Evolutionary conservation across 2,888 invertebrate species (phyloP), one percentile per base, ranked within the genome.

Genomic region (Caenorhabditis angaria): DNA sequence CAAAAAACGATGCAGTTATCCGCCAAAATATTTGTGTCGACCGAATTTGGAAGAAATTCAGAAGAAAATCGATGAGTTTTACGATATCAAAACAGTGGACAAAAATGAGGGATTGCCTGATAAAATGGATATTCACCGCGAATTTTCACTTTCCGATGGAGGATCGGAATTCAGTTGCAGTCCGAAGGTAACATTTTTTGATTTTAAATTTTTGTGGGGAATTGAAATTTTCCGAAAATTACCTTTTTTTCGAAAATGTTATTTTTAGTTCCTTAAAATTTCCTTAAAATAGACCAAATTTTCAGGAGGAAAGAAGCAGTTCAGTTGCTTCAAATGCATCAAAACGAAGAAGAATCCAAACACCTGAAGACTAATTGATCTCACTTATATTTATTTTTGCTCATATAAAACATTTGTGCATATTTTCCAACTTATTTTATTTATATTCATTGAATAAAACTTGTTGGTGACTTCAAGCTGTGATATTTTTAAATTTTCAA

Each of bases 1-100:
- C 54, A n/a, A 28, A 6, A 54, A 54, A 27, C 54, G 54, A 27
- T 27, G 54, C 27, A 12, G 61, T 12, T 73, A 55, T 47, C 60
- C 68, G 32, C 65, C 73, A 1, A 65, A 63, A 29, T 73, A 69
- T 53, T 22, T 27, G n/a, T 35, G 51, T 32, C 65, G 73, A 14
- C 69, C 69, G 20, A 53, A 59, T 20, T 50, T 66, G 25, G 60
- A 61, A 4, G 29, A 60, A 24, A 20, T 69, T n/a, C 8, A 57
- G 1, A n/a, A 50, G 20, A 73, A 74, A n/a, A 51, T 74, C 41
- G 18, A 20, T 8, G 48, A 47, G 10, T 64, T 48, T 53, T 74
- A 48, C 48, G 58, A 55, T 10, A 57, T 70, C 61, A n/a, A 58
- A 18, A 4, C 22, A 0, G 60, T 66, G 24, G 69, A 73, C 53